Evolutionary conservation across 2,888 invertebrate species (phyloP), one percentile per base, ranked within the genome.

Genomic region (Trachelus tabidus): DNA sequence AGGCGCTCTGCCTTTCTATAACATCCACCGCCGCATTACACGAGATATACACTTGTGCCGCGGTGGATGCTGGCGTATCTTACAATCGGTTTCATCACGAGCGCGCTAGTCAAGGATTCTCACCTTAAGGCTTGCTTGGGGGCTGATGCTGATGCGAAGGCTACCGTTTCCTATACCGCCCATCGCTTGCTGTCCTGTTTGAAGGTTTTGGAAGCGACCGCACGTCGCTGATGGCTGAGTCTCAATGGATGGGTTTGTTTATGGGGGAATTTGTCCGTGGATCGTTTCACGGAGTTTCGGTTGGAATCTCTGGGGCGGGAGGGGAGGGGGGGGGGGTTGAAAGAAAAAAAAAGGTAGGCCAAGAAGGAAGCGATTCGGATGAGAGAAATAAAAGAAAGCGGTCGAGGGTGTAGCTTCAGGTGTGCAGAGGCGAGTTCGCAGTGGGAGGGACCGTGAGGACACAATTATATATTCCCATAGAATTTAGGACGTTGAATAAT

Each of bases 401-500:
- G 56, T 71, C 71, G 71, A 71, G 31, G 71, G 34, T 71, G 71
- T 34, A 71, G 71, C 15, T 71, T 33, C 71, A 23, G 56, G 56
- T 56, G 71, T 34, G 71, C 71, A 9, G 12, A 71, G 71, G 34
- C 31, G 34, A 71, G 71, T 31, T 31, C 34, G 71, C 33, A 71
- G 34, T 34, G 71, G 56, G 56, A 56, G 56, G 56, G 56, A 56
- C 56, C 56, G 56, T 56, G 33, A 71, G 71, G 71, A 71, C 71
- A 34, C 31, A 71, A 71, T 71, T 71, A 71, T 85, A 86, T 87
- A 88, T 88, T 86, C 84, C 80, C 80, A 75, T 77, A 83, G 86
- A 86, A 85, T 86, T 87, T 81, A 73, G 85, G 83, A 78, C 81
- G 87, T 90, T 91, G 90, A 91, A 91, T 91, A 90, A 91, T 91